A percentile compares a stretch with the other conserved stretches of the same genome.
Evolutionary conservation across 2,797 vertebrate species (phyloP).

Genomic region (Perdix hodgsoniae): DNA sequence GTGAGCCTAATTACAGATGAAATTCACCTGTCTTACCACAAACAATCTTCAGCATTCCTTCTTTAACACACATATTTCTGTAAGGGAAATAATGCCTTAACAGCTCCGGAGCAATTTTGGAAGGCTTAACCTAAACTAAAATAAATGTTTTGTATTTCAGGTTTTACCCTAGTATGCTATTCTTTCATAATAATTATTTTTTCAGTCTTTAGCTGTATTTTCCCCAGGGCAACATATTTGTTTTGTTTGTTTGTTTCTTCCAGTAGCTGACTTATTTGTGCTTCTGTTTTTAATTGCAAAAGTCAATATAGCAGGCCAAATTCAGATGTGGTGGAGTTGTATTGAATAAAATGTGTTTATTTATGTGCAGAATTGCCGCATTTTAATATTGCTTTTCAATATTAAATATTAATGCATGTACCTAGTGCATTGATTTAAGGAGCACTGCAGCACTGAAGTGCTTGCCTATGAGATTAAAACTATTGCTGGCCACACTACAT

Average conservation of each 20-base stretch:
- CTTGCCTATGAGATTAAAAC: neutral
- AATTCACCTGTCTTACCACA: neutral
- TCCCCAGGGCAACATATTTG: neutral
- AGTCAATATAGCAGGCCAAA: neutral
- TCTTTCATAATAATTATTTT: neutral
- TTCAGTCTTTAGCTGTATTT: neutral
- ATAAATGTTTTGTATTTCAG: fast-evolving
- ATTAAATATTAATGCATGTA: slow-evolving; percentile 57
- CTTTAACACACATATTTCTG: neutral
- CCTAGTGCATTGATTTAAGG: slow-evolving; percentile 30
- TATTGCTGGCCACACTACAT: neutral
- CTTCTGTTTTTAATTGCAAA: neutral
- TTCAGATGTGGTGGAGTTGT: neutral
- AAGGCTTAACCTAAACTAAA: neutral
- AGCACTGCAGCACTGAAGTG: neutral
- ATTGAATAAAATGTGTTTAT: neutral
- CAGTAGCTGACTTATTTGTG: neutral
- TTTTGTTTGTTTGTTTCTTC: neutral
- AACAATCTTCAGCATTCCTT: neutral
- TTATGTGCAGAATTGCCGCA: neutral
- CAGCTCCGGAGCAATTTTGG: fast-evolving
- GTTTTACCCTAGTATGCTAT: neutral
- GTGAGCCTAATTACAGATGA: neutral
- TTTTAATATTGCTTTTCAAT: slow-evolving; percentile 2
- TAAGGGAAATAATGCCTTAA: neutral